A percentile compares a stretch with the other conserved stretches of the same genome.
phyloP scores from a whole-genome alignment of 2,113 vertebrate species.

The Theropithecus gelada region DNA sequence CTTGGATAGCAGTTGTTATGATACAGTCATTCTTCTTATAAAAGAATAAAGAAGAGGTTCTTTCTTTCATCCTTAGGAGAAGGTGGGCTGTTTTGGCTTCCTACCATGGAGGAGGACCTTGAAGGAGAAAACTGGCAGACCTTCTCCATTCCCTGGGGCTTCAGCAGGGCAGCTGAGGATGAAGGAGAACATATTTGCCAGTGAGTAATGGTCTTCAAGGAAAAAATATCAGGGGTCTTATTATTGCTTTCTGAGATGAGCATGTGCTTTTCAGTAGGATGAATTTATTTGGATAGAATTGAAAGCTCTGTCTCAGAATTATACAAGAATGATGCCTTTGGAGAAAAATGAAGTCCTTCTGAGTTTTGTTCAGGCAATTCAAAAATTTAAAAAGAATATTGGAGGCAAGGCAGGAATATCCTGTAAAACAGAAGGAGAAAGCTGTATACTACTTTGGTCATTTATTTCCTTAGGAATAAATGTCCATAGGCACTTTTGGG shows the following conservation, averaged over 20 bases:
- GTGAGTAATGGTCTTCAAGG: slow-evolving; percentile 81
- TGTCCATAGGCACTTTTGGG: slow-evolving; percentile 35
- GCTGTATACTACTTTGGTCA: background rate
- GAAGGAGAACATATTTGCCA: slow-evolving; percentile 82
- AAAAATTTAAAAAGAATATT: slow-evolving; percentile 21
- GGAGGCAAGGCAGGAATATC: background rate
- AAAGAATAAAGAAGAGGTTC: slow-evolving; percentile 64
- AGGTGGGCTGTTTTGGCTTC: slow-evolving; percentile 66
- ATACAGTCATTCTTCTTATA: slow-evolving; percentile 50
- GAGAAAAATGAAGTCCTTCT: slow-evolving; percentile 28
- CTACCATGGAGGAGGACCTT: slow-evolving; percentile 83
- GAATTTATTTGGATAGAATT: slow-evolving; percentile 8
- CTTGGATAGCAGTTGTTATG: slow-evolving; percentile 64
- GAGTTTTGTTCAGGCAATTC: slow-evolving; percentile 7
- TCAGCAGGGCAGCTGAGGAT: slow-evolving; percentile 70
- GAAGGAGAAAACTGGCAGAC: slow-evolving; percentile 76
- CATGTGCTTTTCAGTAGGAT: background rate
- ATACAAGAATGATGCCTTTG: background rate
- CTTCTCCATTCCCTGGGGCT: slow-evolving; percentile 81
- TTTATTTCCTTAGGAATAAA: slow-evolving; percentile 54
- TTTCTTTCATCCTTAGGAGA: slow-evolving; percentile 32
- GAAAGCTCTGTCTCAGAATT: slow-evolving; percentile 42
- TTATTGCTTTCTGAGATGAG: background rate
- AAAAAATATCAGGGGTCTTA: background rate
- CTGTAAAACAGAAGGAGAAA: slow-evolving; percentile 31